Evolutionary conservation across 2,797 vertebrate species (phyloP).

Genomic region (Argentina silus): DNA sequence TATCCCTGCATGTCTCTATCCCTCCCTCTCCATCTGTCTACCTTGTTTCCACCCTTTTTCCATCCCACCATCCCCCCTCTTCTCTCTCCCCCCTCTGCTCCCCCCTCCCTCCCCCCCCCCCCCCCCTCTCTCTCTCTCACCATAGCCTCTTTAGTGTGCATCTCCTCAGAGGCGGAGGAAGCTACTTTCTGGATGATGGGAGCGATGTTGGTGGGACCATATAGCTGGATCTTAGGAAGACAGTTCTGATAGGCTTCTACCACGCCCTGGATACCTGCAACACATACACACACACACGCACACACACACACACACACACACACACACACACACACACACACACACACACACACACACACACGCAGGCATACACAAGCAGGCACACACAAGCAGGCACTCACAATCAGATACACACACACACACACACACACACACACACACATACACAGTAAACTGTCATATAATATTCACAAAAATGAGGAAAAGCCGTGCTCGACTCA

Average conservation of each 20-base stretch:
- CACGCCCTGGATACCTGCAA: slow-evolving; percentile 95
- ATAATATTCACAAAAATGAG: too few species aligned
- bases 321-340: not conserved
- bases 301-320: slow-evolving; percentile 4
- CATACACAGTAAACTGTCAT: not conserved
- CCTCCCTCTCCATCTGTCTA: not conserved
- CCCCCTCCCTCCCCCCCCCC: not conserved
- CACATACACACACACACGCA: slow-evolving; percentile 56
- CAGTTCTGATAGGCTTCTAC: slow-evolving; percentile 99
- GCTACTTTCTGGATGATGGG: slow-evolving; percentile 99
- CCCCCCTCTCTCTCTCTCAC: slow-evolving; percentile 75
- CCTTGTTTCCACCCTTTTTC: not conserved
- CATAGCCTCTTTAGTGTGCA: slow-evolving; percentile 96
- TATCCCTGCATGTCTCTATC: not conserved
- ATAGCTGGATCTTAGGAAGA: slow-evolving; percentile 96
- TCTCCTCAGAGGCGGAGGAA: slow-evolving; percentile 95
- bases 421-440: slow-evolving; percentile 1
- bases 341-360: not conserved
- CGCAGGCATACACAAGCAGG: slow-evolving; percentile 14
- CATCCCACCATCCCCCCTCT: not conserved
- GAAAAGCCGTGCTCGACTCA: too few species aligned
- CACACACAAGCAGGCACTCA: not conserved
- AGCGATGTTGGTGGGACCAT: slow-evolving; percentile 97
- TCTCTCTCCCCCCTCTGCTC: not conserved
- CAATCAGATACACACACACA: not conserved